Conservation (phyloP, 2,797 vertebrate genomes). For the Pseudochromis fuscus region DNA sequence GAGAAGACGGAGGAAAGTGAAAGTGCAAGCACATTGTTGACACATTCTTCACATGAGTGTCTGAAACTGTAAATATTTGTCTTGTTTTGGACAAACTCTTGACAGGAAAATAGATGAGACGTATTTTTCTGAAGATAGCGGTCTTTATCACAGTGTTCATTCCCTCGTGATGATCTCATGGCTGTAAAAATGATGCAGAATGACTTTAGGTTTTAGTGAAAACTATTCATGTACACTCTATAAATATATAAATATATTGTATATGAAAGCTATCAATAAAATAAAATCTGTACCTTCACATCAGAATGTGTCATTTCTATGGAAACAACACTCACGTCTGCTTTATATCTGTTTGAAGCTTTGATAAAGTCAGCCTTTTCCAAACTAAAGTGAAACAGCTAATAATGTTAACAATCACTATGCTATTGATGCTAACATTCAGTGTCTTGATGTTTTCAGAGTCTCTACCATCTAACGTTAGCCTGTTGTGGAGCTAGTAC, state of each 20-base stretch:
- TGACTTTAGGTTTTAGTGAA: conserved; percentile 69
- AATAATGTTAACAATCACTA: too few relatives aligned
- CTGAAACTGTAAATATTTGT: conserved; percentile 78
- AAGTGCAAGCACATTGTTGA: conserved; percentile 67
- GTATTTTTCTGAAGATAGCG: conserved; percentile 83
- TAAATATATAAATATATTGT: conserved; percentile 76
- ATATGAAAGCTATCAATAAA: conserved; percentile 81
- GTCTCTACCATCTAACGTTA: too few relatives aligned
- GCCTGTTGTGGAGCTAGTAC: too few relatives aligned
- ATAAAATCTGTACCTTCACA: conserved; percentile 59
- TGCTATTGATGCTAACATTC: too few relatives aligned
- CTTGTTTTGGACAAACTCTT: conserved; percentile 65
- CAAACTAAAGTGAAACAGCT: too few relatives aligned
- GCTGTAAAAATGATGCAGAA: conserved; percentile 69
- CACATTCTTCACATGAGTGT: conserved; percentile 65
- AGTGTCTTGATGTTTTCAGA: too few relatives aligned
- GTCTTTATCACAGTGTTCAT: conserved; percentile 77
- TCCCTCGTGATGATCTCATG: conserved; percentile 68
- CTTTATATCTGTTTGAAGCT: too few relatives aligned
- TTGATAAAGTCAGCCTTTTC: too few relatives aligned
- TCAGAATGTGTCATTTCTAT: conserved; percentile 6
- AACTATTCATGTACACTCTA: conserved; percentile 67
- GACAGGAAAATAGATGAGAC: conserved; percentile 62
- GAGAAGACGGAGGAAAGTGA: conserved; percentile 62
- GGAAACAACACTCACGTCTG: too few relatives aligned